Evolutionary conservation across 1,140 invertebrate genomes (phyloP).

Genomic region (Halictus rubicundus): DNA sequence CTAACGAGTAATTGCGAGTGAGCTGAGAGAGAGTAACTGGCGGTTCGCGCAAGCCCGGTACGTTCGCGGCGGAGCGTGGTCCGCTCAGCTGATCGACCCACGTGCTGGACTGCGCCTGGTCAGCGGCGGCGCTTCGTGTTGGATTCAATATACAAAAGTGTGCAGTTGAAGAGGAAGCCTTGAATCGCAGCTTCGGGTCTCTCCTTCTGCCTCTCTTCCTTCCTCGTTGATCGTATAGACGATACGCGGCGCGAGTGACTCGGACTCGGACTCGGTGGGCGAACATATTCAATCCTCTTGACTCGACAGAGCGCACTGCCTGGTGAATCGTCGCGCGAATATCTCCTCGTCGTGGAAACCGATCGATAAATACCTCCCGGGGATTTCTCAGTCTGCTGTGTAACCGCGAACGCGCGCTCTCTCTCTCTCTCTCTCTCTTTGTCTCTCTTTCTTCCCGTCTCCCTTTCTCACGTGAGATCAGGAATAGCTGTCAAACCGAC

Average conservation of each 20-base stretch:
- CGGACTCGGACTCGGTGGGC: not conserved
- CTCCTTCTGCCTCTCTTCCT: no score
- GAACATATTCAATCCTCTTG: no score
- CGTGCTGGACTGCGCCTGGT: conserved; percentile 27
- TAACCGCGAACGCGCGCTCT: conserved; percentile 20
- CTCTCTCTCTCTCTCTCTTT: not conserved
- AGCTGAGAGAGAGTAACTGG: not conserved
- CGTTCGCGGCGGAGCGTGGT: not conserved
- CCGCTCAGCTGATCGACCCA: conserved; percentile 40
- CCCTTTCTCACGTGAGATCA: conserved; percentile 23
- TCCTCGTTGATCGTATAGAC: not conserved
- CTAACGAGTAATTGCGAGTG: no score
- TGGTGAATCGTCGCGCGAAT: conserved; percentile 14
- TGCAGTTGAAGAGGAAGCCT: not conserved
- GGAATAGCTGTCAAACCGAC: conserved; percentile 36
- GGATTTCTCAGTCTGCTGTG: conserved; percentile 32
- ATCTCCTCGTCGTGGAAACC: not conserved
- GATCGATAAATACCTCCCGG: conserved; percentile 49
- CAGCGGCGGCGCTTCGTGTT: not conserved
- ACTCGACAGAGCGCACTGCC: not conserved
- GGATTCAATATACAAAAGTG: not conserved
- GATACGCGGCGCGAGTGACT: not conserved
- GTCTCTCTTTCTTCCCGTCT: no score
- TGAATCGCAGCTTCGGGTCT: not conserved
- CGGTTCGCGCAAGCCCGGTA: not conserved